Evolutionary conservation across 1,140 invertebrate species (phyloP).

Genomic region (Sitophilus oryzae): DNA sequence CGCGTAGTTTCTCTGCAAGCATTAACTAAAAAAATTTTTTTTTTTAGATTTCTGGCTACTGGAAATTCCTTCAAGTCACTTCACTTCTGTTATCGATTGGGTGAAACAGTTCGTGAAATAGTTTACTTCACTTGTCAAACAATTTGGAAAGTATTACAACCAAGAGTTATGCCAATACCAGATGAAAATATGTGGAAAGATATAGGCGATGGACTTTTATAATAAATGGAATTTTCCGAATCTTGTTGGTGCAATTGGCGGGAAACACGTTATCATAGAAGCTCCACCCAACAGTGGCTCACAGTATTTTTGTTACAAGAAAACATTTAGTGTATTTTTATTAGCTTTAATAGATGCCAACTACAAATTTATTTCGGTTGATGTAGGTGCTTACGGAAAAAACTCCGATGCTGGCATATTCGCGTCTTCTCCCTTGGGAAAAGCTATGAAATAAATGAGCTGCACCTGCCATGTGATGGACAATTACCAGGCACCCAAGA

Average conservation of each 20-base stretch:
- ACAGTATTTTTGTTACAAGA: slow-evolving; percentile 46
- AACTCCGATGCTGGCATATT: slow-evolving; percentile 41
- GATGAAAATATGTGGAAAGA: slow-evolving; percentile 6
- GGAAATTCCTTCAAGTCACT: slow-evolving; percentile 22
- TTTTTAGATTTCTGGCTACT: slow-evolving; percentile 17
- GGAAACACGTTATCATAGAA: too few relatives aligned
- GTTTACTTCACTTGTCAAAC: slow-evolving; percentile 16
- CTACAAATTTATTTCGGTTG: slow-evolving; percentile 45
- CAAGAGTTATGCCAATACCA: slow-evolving; percentile 15
- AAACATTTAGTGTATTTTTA: slow-evolving; percentile 45
- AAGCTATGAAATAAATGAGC: background rate
- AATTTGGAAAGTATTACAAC: slow-evolving; percentile 14
- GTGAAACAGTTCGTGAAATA: slow-evolving; percentile 17
- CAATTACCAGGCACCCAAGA: slow-evolving; percentile 6
- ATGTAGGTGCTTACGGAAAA: slow-evolving; percentile 45
- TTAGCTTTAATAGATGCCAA: slow-evolving; percentile 46
- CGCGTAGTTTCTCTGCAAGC: slow-evolving; percentile 16
- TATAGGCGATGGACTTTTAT: slow-evolving; percentile 33
- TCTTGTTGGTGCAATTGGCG: too few relatives aligned
- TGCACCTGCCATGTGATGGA: slow-evolving; percentile 4
- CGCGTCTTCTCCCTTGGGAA: slow-evolving; percentile 5
- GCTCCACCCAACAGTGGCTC: slow-evolving; percentile 41
- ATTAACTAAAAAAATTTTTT: slow-evolving; percentile 18
- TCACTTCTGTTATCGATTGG: slow-evolving; percentile 14
- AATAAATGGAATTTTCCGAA: slow-evolving; percentile 32